phyloP scores from a whole-genome alignment of 2,888 invertebrate species.

The Eumerus sabulonum region DNA sequence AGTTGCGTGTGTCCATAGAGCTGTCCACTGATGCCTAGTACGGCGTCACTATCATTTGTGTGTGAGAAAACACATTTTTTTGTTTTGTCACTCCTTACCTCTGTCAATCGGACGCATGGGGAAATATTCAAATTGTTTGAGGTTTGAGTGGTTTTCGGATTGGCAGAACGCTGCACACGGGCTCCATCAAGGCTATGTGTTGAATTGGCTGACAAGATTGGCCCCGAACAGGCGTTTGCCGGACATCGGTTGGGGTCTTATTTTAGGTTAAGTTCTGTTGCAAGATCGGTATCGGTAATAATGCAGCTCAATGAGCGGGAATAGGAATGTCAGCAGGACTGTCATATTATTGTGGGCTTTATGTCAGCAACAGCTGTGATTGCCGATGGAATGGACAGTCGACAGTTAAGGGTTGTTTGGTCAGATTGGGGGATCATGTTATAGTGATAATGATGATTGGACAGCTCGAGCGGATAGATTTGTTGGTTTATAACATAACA shows the following conservation, averaged over 20 bases:
- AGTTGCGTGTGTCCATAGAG: slow-evolving; percentile 41
- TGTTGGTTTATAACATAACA: too few species aligned
- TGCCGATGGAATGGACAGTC: not conserved
- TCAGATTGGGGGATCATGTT: too few species aligned
- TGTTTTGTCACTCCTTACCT: slow-evolving; percentile 20
- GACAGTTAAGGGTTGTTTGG: too few species aligned
- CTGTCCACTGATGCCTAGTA: slow-evolving; percentile 59
- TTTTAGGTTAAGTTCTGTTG: slow-evolving; percentile 54
- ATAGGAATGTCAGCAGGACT: slow-evolving; percentile 49
- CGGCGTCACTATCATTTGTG: slow-evolving; percentile 61
- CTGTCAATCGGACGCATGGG: slow-evolving; percentile 41
- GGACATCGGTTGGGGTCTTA: slow-evolving; percentile 18
- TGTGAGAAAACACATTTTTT: slow-evolving; percentile 57
- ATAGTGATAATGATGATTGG: too few species aligned
- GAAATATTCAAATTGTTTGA: slow-evolving; percentile 61
- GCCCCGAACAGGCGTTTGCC: not conserved
- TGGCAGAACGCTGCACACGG: slow-evolving; percentile 43
- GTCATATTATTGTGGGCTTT: not conserved
- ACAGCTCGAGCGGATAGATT: too few species aligned
- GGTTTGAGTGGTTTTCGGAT: slow-evolving; percentile 38
- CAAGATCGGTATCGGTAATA: slow-evolving; percentile 45
- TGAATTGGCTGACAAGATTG: slow-evolving; percentile 61
- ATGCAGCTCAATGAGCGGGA: slow-evolving; percentile 20
- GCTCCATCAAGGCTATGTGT: slow-evolving; percentile 51
- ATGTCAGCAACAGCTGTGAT: not conserved